Evolutionary conservation across 2,888 invertebrate species (phyloP).

Genomic region (Cosmopolites sordidus): DNA sequence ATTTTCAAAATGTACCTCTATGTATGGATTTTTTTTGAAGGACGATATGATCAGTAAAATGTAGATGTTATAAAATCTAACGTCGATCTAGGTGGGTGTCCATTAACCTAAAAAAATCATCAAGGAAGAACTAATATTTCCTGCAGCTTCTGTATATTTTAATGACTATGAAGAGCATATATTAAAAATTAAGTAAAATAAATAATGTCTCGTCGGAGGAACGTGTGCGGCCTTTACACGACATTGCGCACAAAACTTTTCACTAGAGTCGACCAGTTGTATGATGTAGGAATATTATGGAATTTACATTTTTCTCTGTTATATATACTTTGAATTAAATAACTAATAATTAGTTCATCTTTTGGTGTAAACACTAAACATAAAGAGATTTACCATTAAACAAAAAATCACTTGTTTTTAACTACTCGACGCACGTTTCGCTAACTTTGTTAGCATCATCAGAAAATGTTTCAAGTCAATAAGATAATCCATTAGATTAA

Average conservation of each 20-base stretch:
- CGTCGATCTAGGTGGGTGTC: constrained; percentile 1
- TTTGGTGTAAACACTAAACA: too few relatives aligned
- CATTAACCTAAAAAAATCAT: constrained; percentile 6
- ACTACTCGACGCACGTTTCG: too few relatives aligned
- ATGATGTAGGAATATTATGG: too few relatives aligned
- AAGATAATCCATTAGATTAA: too few relatives aligned
- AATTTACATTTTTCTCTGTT: too few relatives aligned
- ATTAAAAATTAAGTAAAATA: constrained; percentile 7
- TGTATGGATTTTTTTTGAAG: not conserved
- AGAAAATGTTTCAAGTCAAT: too few relatives aligned
- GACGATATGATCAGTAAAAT: not conserved
- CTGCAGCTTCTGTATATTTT: constrained; percentile 4
- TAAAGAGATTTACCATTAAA: too few relatives aligned
- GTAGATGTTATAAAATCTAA: not conserved
- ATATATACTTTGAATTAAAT: too few relatives aligned
- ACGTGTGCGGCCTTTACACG: constrained; percentile 5
- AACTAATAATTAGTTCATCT: too few relatives aligned
- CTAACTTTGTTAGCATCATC: too few relatives aligned
- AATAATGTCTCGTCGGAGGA: not conserved
- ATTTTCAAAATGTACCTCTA: too few relatives aligned
- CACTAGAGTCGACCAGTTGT: not conserved
- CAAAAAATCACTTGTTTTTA: too few relatives aligned
- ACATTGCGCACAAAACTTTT: constrained; percentile 7
- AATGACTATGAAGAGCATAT: constrained; percentile 5
- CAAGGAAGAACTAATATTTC: constrained; percentile 7